phyloP scores from a whole-genome alignment of 2,797 vertebrate species.

The Miichthys miiuy region DNA sequence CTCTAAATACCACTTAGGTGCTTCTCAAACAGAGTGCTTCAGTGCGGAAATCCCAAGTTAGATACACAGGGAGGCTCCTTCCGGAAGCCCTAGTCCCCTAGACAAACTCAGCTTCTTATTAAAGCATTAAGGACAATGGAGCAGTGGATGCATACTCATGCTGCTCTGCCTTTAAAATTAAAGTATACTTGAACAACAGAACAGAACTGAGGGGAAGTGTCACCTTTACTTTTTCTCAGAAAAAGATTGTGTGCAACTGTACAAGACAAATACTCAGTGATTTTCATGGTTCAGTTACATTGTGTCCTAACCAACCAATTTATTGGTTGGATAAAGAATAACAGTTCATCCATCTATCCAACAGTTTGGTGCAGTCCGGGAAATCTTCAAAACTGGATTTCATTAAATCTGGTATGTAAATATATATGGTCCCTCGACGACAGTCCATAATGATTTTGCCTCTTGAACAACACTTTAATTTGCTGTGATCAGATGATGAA shows the following conservation, averaged over 20 bases:
- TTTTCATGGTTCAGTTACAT: not conserved
- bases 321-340: not conserved
- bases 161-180: slow-evolving; percentile 26
- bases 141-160: slow-evolving; percentile 52
- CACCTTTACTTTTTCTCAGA: not conserved
- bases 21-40: slow-evolving; percentile 60
- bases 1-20: slow-evolving; percentile 75
- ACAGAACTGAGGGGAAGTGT: not conserved
- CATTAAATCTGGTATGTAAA: not conserved
- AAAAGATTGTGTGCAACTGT: not conserved
- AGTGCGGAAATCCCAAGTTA: slow-evolving; percentile 84
- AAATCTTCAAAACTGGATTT: not conserved
- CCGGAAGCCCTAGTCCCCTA: slow-evolving; percentile 72
- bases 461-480: too few species aligned
- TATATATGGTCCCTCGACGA: not conserved
- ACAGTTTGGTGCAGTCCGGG: not conserved
- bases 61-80: slow-evolving; percentile 81
- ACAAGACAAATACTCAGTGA: not conserved
- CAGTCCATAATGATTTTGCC: not conserved
- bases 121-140: slow-evolving; percentile 83
- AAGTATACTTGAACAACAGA: slow-evolving; percentile 10
- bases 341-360: not conserved
- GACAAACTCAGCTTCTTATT: slow-evolving; percentile 83
- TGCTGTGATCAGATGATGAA: too few species aligned
- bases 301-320: not conserved